Conservation (phyloP, 1,140 invertebrate genomes). For the Aphelenchoides avenae region DNA sequence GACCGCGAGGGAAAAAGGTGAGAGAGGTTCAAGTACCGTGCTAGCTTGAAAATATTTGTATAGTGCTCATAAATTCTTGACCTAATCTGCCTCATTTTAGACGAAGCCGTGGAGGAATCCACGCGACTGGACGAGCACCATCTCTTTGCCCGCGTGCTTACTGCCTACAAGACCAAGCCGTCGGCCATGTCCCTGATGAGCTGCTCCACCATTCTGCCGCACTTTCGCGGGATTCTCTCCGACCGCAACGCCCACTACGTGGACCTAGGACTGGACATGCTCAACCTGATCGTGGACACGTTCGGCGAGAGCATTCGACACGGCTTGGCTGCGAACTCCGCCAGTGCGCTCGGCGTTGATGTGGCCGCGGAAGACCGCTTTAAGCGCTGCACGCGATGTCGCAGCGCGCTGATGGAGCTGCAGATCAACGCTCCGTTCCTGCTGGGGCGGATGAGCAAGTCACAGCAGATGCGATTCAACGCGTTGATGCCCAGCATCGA, state of each 20-base stretch:
- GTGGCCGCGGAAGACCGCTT: conserved; percentile 13
- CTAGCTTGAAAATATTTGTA: conserved; percentile 12
- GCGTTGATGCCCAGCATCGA: conserved; percentile 5
- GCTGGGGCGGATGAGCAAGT: neutral
- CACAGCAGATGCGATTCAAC: conserved; percentile 4
- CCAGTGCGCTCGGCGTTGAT: conserved; percentile 7
- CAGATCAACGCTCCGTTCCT: conserved; percentile 17
- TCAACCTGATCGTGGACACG: conserved; percentile 7
- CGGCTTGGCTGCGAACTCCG: conserved; percentile 10
- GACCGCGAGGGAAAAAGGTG: conserved; percentile 22
- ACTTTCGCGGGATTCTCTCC: conserved; percentile 2
- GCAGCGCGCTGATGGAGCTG: conserved; percentile 10
- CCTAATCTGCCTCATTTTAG: conserved; percentile 23
- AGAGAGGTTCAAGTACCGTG: conserved; percentile 12
- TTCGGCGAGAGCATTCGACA: conserved; percentile 11
- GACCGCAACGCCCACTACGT: conserved; percentile 18
- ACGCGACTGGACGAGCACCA: conserved; percentile 7
- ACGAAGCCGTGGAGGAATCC: conserved; percentile 11
- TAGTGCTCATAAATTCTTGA: too few relatives aligned
- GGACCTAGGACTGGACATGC: conserved; percentile 15
- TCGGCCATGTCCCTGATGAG: neutral
- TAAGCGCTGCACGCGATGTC: neutral
- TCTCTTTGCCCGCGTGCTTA: conserved; percentile 8
- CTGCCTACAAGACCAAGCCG: conserved; percentile 4
- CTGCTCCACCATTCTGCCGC: conserved; percentile 1